Conservation (phyloP, 2,888 invertebrate genomes). For the Agrotis segetum region DNA sequence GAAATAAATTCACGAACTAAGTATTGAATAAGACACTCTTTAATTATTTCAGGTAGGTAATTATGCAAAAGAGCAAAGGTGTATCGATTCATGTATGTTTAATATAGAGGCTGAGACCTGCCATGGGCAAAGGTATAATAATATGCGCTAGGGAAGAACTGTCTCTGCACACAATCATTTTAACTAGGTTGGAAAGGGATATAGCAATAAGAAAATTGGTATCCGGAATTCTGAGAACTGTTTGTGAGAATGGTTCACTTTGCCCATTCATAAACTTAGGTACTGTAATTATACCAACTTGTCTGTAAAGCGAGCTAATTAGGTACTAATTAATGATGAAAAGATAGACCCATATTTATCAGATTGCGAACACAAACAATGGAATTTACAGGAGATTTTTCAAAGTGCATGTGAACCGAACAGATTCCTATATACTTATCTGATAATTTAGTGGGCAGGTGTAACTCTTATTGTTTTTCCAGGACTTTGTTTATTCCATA, state of each 20-base stretch:
- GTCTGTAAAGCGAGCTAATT: conserved; percentile 8
- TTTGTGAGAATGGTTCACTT: background rate
- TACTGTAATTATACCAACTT: conserved; percentile 3
- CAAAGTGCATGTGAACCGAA: conserved; percentile 14
- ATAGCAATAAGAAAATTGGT: background rate
- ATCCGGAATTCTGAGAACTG: conserved; percentile 9
- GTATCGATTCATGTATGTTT: too few species aligned
- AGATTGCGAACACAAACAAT: conserved; percentile 28
- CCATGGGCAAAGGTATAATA: too few species aligned
- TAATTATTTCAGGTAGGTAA: too few species aligned
- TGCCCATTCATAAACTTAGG: background rate
- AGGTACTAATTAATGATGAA: conserved; percentile 14
- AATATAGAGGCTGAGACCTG: too few species aligned
- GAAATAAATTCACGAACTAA: too few species aligned
- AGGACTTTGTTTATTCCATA: background rate
- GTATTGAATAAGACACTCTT: too few species aligned
- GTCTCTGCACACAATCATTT: background rate
- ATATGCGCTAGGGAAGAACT: background rate
- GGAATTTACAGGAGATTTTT: background rate
- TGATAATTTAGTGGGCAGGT: background rate
- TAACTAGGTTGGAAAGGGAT: too few species aligned
- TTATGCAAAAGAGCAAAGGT: too few species aligned
- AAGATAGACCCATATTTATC: background rate
- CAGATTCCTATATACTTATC: conserved; percentile 5
- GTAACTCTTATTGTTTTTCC: conserved; percentile 19